phyloP scores from a whole-genome alignment of 2,888 invertebrate genomes.

The Acleris cristana region DNA sequence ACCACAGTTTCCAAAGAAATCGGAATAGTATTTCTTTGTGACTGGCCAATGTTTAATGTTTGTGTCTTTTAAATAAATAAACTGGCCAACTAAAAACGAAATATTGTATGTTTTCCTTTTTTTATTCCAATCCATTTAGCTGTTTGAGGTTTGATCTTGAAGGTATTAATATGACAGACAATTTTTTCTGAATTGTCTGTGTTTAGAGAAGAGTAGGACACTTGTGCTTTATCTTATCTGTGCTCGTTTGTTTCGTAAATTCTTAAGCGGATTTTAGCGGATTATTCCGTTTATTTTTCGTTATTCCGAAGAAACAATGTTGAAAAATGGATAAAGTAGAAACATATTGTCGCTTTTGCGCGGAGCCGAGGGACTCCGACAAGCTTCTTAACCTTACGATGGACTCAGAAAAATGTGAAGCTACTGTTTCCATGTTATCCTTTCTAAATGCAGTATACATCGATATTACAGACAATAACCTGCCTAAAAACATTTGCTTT shows the following conservation, averaged over 20 bases:
- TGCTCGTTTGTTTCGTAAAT: conserved; percentile 23
- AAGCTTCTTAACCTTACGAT: conserved; percentile 60
- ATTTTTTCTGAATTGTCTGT: no score
- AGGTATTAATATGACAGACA: no score
- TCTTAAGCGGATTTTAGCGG: conserved; percentile 3
- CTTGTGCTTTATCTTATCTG: conserved; percentile 15
- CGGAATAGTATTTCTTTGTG: no score
- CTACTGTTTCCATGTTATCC: conserved; percentile 57
- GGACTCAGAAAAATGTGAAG: conserved; percentile 56
- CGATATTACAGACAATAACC: conserved; percentile 57
- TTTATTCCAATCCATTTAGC: no score
- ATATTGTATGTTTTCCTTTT: no score
- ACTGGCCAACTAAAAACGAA: no score
- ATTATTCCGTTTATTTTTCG: conserved; percentile 5
- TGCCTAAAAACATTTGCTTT: conserved; percentile 72
- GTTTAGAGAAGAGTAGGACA: no score
- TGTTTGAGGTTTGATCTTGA: no score
- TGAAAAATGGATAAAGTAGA: conserved; percentile 43
- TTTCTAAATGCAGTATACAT: conserved; percentile 71
- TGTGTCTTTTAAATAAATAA: no score
- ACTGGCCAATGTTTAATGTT: no score
- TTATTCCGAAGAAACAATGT: conserved; percentile 43
- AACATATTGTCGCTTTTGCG: conserved; percentile 68
- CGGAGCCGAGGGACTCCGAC: conserved; percentile 54
- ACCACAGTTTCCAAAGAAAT: no score